Percentiles rank a stretch among this genome's conserved stretches.
phyloP scores from a whole-genome alignment of 2,888 invertebrate genomes.

The Bhutanitis thaidina region DNA sequence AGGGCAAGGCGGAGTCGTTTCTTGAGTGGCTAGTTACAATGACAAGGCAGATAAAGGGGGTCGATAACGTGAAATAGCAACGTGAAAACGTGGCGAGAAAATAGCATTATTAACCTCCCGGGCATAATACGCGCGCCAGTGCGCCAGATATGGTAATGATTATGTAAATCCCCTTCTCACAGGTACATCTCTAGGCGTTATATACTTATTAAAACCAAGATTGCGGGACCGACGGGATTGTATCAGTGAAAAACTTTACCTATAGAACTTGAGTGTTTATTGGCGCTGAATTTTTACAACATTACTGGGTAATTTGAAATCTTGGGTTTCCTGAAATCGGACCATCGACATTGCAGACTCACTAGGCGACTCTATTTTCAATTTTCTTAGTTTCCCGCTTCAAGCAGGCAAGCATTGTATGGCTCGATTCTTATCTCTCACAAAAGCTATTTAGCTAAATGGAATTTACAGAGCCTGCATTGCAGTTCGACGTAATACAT shows the following conservation, averaged over 20 bases:
- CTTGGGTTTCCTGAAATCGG: constrained; percentile 71
- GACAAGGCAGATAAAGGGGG: constrained; percentile 75
- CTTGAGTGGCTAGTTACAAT: constrained; percentile 73
- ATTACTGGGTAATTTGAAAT: constrained; percentile 61
- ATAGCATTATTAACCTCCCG: constrained; percentile 80
- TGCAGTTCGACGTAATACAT: constrained; percentile 78
- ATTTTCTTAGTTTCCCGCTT: constrained; percentile 77
- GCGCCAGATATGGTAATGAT: constrained; percentile 80
- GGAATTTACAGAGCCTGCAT: constrained; percentile 79
- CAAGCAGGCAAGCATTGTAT: constrained; percentile 74
- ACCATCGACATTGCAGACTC: constrained; percentile 67
- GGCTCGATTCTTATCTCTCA: constrained; percentile 77
- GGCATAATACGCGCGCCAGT: constrained; percentile 78
- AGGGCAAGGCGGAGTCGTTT: constrained; percentile 55
- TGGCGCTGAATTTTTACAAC: constrained; percentile 66
- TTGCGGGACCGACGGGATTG: constrained; percentile 66
- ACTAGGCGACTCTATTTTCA: constrained; percentile 77
- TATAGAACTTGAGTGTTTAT: constrained; percentile 58
- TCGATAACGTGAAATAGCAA: constrained; percentile 77
- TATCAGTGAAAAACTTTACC: constrained; percentile 64
- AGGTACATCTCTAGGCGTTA: constrained; percentile 77
- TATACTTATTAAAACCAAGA: constrained; percentile 79
- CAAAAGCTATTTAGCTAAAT: constrained; percentile 80
- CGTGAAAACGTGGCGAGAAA: constrained; percentile 79
- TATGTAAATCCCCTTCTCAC: constrained; percentile 78